Base-by-base conservation (phyloP, 2,888 invertebrate genomes). In the Ypsolopha sequella region DNA sequence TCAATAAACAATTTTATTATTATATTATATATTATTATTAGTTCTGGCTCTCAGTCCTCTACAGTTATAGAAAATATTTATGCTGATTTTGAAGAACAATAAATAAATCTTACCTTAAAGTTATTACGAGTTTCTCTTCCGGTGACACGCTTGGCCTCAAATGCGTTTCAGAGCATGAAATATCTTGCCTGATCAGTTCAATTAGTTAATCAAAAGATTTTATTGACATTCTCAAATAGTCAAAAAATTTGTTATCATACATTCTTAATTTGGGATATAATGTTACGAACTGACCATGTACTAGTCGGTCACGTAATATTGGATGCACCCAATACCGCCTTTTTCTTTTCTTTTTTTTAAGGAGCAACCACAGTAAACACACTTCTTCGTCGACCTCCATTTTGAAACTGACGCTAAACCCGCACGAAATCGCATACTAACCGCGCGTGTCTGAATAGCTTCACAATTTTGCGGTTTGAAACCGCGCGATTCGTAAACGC, bases 211-310 rank as follows among this genome's bases (percentile, higher is more conserved):
- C 60, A 60, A 65, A 64, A 48, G 62, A 63, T 58, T 59, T 61
- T 56, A 61, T 58, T 54, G 60, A 63, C 64, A 66, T 63, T 59
- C 61, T 58, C 52, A 64, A 63, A 57, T 64, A 64, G 58, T 64
- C 51, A 55, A 63, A 63, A 59, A 65, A 61, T 56, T 59, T 60
- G 10, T 54, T 53, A 50, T 58, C 58, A 57, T 55, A 59, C 55
- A 56, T 56, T 60, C 63, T 63, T 56, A 61, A 58, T 52, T 64
- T 64, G 51, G 62, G 60, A 62, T 64, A 63, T 58, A 67, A 59
- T 39, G 63, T 67, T 56, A 61, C 56, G 53, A 61, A 60, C 53
- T 57, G 57, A 56, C 59, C 58, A 58, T 58, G 58, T 55, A 53
- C 51, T 13, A 43, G 13, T 43, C 43, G 34, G 10, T 36, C 45